These are phyloP conservation scores for Trichogramma pretiosum DNA, from an alignment of 1,140 invertebrate genomes.

Conservation along the genomic window DNA sequence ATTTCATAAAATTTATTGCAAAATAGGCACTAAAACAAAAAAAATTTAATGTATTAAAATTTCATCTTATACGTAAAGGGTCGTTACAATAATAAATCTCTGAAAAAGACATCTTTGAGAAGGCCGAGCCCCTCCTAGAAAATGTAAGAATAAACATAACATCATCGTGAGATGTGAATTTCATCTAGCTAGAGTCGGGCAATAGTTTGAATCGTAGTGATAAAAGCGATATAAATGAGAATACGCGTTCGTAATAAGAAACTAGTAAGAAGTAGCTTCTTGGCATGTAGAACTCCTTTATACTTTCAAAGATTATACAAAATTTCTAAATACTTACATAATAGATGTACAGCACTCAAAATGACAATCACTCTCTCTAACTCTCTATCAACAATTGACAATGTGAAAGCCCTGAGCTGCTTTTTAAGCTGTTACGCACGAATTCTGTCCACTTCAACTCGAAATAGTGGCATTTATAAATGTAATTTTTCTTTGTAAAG, in stretches of 20 bases:
- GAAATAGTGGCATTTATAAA: slow-evolving; percentile 11
- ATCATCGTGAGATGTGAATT: slow-evolving; percentile 17
- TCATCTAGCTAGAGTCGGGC: slow-evolving; percentile 7
- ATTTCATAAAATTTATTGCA: no score
- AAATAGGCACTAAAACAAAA: slow-evolving; percentile 10
- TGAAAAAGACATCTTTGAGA: slow-evolving; percentile 17
- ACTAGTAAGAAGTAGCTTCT: slow-evolving; percentile 31
- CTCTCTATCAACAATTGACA: slow-evolving; percentile 34
- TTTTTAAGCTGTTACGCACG: slow-evolving; percentile 30
- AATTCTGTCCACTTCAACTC: slow-evolving; percentile 13
- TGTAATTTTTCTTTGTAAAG: not conserved
- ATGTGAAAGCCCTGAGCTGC: slow-evolving; percentile 27
- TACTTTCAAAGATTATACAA: slow-evolving; percentile 17
- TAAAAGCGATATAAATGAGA: slow-evolving; percentile 18
- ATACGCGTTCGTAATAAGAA: slow-evolving; percentile 17
- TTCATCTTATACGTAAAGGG: no score
- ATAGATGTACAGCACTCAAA: slow-evolving; percentile 35
- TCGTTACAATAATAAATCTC: no score
- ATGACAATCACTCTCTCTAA: slow-evolving; percentile 44
- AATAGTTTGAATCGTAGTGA: slow-evolving; percentile 14
- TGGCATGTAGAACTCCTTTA: slow-evolving; percentile 30
- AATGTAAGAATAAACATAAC: slow-evolving; percentile 8
- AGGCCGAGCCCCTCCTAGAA: slow-evolving; percentile 19
- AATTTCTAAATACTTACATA: slow-evolving; percentile 5
- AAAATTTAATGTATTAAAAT: slow-evolving; percentile 14